Percentiles rank a stretch among this genome's conserved stretches.
Evolutionary conservation across 2,888 invertebrate genomes (phyloP).

Genomic region (Acronicta aceris): DNA sequence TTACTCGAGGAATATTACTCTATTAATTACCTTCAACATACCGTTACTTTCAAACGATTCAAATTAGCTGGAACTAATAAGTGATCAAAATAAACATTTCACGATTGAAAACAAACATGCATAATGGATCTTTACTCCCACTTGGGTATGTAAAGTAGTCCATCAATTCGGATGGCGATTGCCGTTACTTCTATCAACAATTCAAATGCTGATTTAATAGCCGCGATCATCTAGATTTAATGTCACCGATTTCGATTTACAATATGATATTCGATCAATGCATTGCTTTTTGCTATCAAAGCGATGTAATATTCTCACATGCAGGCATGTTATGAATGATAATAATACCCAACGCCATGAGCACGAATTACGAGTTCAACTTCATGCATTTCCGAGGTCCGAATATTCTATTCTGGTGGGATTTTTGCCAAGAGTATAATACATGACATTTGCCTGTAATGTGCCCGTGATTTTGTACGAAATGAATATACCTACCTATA

Average conservation of each 20-base stretch:
- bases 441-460: conserved; percentile 5
- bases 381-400: conserved; percentile 35
- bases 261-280: conserved; percentile 31
- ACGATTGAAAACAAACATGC: conserved; percentile 39
- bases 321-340: conserved; percentile 33
- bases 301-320: conserved; percentile 32
- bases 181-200: conserved; percentile 31
- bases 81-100: conserved; percentile 41
- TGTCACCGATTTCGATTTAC: conserved; percentile 40
- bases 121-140: conserved; percentile 39
- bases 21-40: conserved; percentile 5
- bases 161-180: conserved; percentile 33
- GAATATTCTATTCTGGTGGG: conserved; percentile 47
- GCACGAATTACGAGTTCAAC: conserved; percentile 26
- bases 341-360: conserved; percentile 34
- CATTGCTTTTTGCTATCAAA: conserved; percentile 34
- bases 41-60: conserved; percentile 29
- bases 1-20: conserved; percentile 10
- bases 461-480: background rate
- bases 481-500: no score
- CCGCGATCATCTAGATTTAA: conserved; percentile 34
- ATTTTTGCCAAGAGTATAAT: conserved; percentile 48
- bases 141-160: conserved; percentile 30
- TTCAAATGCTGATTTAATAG: conserved; percentile 36
- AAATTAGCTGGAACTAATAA: conserved; percentile 32